A percentile compares a stretch with the other conserved stretches of the same genome.
These are phyloP conservation scores for Drosophila ambigua DNA, from an alignment of 1,140 invertebrate species.

Conservation along the genomic window DNA sequence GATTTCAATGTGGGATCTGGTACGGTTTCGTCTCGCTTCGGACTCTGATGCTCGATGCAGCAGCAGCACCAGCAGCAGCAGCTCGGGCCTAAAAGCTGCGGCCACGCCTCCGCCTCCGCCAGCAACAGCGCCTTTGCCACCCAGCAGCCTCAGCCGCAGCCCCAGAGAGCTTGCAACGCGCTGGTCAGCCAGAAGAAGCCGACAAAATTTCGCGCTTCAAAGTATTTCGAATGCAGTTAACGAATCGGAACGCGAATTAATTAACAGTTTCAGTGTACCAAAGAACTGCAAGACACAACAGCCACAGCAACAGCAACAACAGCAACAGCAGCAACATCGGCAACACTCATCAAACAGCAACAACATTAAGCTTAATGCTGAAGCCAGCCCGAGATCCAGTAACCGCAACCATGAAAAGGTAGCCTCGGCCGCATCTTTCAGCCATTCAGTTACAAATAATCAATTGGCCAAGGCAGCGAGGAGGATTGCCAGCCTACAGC, in stretches of 20 bases:
- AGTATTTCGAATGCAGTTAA: conserved; percentile 77
- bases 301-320: conserved; percentile 28
- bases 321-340: conserved; percentile 22
- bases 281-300: conserved; percentile 65
- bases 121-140: not conserved
- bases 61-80: conserved; percentile 6
- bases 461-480: conserved; percentile 68
- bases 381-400: conserved; percentile 39
- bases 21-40: conserved; percentile 34
- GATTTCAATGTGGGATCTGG: conserved; percentile 34
- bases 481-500: conserved; percentile 10
- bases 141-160: not conserved
- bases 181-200: conserved; percentile 40
- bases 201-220: conserved; percentile 77
- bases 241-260: conserved; percentile 81
- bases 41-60: conserved; percentile 53
- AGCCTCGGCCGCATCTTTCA: conserved; percentile 47
- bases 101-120: conserved; percentile 39
- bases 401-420: conserved; percentile 78
- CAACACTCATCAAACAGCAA: conserved; percentile 35
- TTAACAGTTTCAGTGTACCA: conserved; percentile 80
- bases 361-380: conserved; percentile 41
- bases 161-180: conserved; percentile 39
- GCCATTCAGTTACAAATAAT: conserved; percentile 64
- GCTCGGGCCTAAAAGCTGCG: conserved; percentile 18